A percentile compares a stretch with the other conserved stretches of the same genome.
Conservation (phyloP, 2,797 vertebrate species). For the Heterohyrax brucei region DNA sequence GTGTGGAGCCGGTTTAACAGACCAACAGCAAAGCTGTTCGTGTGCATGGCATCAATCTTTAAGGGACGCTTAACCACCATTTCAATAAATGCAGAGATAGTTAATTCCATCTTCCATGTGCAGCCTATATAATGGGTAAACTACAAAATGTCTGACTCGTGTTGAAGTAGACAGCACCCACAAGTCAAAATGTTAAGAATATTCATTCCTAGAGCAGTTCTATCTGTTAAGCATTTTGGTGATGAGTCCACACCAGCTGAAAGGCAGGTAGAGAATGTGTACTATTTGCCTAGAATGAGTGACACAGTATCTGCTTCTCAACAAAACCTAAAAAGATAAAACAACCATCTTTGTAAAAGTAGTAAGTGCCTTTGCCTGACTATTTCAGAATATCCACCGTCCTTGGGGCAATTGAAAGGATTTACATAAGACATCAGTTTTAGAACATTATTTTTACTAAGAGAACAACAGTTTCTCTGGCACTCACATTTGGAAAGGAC, state of each 20-base stretch:
- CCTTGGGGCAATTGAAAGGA: background rate
- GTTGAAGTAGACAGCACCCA: background rate
- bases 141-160: background rate
- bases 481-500: slow-evolving; percentile 37
- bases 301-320: background rate
- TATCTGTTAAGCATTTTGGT: background rate
- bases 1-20: slow-evolving; percentile 61
- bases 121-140: background rate
- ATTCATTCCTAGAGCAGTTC: background rate
- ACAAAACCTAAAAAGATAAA: slow-evolving; percentile 2
- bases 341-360: background rate
- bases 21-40: slow-evolving; percentile 24
- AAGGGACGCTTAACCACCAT: slow-evolving; percentile 16
- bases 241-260: background rate
- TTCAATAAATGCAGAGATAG: background rate
- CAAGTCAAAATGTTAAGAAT: background rate
- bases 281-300: background rate
- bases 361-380: background rate
- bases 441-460: slow-evolving; percentile 29
- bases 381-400: slow-evolving; percentile 36
- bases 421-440: background rate
- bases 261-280: background rate
- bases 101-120: slow-evolving; percentile 38
- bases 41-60: background rate
- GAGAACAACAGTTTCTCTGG: slow-evolving; percentile 11